Conservation (phyloP, 2,113 vertebrate species). For the Ptilonorhynchus violaceus region DNA sequence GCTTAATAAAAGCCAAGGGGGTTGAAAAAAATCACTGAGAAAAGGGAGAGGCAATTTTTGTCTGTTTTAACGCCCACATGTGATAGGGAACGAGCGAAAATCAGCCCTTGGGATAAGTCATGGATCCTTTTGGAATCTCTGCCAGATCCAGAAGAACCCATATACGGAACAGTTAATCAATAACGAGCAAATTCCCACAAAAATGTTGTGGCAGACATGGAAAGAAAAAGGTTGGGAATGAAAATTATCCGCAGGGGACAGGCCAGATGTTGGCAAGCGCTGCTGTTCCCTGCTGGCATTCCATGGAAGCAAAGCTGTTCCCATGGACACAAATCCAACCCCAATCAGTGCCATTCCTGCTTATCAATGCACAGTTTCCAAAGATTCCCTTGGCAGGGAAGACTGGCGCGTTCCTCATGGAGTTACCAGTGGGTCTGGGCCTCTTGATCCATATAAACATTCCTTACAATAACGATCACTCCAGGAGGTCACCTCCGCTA, state of each 20-base stretch:
- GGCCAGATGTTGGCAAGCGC: accelerated
- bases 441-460: background rate
- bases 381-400: background rate
- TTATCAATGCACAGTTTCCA: background rate
- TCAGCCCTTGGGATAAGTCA: background rate
- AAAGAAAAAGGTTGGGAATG: background rate
- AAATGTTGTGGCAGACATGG: background rate
- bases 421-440: background rate
- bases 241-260: background rate
- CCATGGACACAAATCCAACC: background rate
- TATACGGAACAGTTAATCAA: background rate
- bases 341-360: background rate
- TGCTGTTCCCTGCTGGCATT: background rate
- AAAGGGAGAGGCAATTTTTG: slow-evolving; percentile 13
- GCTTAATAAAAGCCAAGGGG: background rate
- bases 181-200: background rate
- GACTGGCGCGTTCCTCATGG: background rate
- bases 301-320: background rate
- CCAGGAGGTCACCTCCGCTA: background rate
- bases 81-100: background rate
- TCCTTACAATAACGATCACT: background rate
- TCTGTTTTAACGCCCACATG: background rate
- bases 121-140: background rate
- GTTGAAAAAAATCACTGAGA: background rate
- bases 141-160: background rate